Conservation (phyloP, 2,888 invertebrate species). For the Pterobdella sp. region DNA sequence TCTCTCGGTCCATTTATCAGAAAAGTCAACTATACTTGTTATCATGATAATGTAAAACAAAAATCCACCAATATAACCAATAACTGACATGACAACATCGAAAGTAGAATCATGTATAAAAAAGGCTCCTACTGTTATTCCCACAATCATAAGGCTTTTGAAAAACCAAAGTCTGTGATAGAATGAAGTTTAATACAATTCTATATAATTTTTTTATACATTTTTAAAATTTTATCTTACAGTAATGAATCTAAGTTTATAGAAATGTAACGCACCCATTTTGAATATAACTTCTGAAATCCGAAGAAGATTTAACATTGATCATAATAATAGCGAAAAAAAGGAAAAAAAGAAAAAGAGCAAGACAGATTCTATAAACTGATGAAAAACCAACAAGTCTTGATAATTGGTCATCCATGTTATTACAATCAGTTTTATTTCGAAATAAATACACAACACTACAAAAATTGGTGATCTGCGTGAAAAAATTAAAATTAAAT, state of each 20-base stretch:
- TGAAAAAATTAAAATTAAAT: background rate
- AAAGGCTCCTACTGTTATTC: slow-evolving; percentile 84
- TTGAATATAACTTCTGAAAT: slow-evolving; percentile 85
- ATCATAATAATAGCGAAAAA: slow-evolving; percentile 72
- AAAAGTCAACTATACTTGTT: slow-evolving; percentile 91
- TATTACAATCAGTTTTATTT: background rate
- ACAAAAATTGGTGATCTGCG: slow-evolving; percentile 27
- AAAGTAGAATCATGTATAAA: slow-evolving; percentile 63
- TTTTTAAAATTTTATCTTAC: background rate
- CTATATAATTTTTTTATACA: background rate
- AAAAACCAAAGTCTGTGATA: slow-evolving; percentile 80
- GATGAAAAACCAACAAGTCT: slow-evolving; percentile 85
- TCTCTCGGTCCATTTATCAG: slow-evolving; percentile 87
- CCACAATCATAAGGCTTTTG: slow-evolving; percentile 82
- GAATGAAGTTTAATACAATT: background rate
- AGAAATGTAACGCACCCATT: slow-evolving; percentile 68
- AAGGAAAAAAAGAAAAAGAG: slow-evolving; percentile 81
- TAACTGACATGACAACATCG: slow-evolving; percentile 17
- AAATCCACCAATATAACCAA: slow-evolving; percentile 78
- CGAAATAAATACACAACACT: too few relatives aligned
- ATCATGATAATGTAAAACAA: slow-evolving; percentile 92
- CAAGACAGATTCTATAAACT: slow-evolving; percentile 93
- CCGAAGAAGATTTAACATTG: slow-evolving; percentile 75
- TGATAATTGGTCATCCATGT: slow-evolving; percentile 57
- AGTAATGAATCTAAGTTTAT: slow-evolving; percentile 35